Evolutionary conservation across 2,797 vertebrate species (phyloP).

Genomic region (Coregonus sp.): DNA sequence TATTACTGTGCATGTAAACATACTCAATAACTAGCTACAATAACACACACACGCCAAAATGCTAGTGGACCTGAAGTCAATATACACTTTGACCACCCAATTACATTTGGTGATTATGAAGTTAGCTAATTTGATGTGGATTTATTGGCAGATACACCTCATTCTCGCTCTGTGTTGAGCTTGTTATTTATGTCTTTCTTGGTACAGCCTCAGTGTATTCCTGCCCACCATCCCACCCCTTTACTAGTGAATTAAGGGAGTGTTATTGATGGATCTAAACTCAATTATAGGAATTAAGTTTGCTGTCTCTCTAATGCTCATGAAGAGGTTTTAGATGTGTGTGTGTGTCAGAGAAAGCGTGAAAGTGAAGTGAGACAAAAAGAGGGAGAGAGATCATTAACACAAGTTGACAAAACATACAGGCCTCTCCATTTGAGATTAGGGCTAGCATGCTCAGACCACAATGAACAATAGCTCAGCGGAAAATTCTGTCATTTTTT

Average conservation of each 20-base stretch:
- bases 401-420: neutral
- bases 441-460: neutral
- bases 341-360: neutral
- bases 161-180: neutral
- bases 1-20: too few species aligned
- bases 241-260: neutral
- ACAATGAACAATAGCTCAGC: constrained; percentile 38
- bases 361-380: neutral
- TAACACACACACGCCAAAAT: neutral
- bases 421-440: neutral
- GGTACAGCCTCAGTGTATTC: neutral
- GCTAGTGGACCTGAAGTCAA: neutral
- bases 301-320: neutral
- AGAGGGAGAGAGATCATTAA: neutral
- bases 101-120: neutral
- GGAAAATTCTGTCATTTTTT: constrained; percentile 38
- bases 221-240: too few species aligned
- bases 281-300: neutral
- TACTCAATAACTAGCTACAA: too few species aligned
- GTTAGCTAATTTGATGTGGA: neutral
- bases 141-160: neutral
- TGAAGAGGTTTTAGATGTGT: neutral
- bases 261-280: neutral
- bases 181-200: neutral
- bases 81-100: neutral